Evolutionary conservation across 2,888 invertebrate genomes (phyloP).

Genomic region (Eristalinus sepulchralis): DNA sequence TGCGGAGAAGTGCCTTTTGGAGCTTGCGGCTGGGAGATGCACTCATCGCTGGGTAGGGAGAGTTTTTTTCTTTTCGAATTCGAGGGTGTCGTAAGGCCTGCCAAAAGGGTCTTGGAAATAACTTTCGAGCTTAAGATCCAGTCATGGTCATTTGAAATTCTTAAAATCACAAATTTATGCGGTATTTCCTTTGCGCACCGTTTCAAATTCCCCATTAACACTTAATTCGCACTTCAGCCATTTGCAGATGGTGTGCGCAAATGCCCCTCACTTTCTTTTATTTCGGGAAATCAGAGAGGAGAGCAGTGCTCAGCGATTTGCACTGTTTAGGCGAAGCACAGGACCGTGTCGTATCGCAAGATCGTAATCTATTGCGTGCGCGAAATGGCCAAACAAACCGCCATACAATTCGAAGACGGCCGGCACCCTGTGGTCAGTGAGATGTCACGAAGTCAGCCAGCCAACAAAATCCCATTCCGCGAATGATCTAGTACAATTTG

Average conservation of each 20-base stretch:
- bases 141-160: no score
- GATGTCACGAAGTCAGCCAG: not conserved
- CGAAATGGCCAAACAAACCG: constrained; percentile 1
- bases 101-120: no score
- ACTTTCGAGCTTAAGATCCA: no score
- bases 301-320: not conserved
- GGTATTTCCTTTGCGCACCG: not conserved
- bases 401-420: not conserved
- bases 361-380: constrained; percentile 35
- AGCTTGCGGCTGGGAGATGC: not conserved
- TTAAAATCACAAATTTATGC: not conserved
- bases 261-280: constrained; percentile 44
- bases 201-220: not conserved
- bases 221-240: not conserved
- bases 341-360: constrained; percentile 38
- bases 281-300: constrained; percentile 36
- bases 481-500: not conserved
- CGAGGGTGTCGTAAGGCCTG: no score
- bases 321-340: constrained; percentile 39
- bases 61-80: no score
- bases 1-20: not conserved
- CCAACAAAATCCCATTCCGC: not conserved
- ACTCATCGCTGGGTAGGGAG: no score
- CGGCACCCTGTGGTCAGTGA: no score
- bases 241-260: not conserved